Percentiles rank a stretch among this genome's conserved stretches.
These are phyloP conservation scores for Coregonus clupeaformis DNA, from an alignment of 2,113 vertebrate genomes.

Conservation along the genomic window DNA sequence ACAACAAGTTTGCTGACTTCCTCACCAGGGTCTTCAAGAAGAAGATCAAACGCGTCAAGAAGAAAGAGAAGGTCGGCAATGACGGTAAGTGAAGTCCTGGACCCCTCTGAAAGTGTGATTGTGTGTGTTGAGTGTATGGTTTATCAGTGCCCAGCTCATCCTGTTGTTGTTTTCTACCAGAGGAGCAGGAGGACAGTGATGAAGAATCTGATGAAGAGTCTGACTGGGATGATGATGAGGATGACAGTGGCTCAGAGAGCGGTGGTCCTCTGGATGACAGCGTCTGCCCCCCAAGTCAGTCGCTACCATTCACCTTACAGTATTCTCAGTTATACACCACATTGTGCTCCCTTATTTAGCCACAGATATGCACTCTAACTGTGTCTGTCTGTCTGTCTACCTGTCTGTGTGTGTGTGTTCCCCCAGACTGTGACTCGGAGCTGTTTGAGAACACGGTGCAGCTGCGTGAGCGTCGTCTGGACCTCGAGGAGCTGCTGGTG, in stretches of 20 bases:
- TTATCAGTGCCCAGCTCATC: not conserved
- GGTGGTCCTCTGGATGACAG: conserved; percentile 71
- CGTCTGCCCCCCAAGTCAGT: conserved; percentile 81
- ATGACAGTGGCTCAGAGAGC: conserved; percentile 70
- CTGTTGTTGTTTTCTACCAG: conserved; percentile 59
- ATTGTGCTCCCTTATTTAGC: not conserved
- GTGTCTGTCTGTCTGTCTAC: not conserved
- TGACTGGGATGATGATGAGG: conserved; percentile 72
- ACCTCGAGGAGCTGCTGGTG: conserved; percentile 79
- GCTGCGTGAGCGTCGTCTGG: conserved; percentile 78
- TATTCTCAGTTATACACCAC: not conserved
- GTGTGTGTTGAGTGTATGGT: conserved; percentile 6
- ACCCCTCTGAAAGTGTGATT: not conserved
- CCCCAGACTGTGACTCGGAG: conserved; percentile 77
- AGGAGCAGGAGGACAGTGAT: conserved; percentile 75
- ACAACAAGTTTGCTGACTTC: conserved; percentile 82
- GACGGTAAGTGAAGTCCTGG: conserved; percentile 60
- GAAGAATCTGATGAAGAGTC: conserved; percentile 77
- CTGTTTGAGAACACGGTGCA: conserved; percentile 81
- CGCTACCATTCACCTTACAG: not conserved
- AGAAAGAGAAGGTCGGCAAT: conserved; percentile 63
- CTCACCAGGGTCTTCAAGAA: conserved; percentile 85
- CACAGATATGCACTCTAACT: not conserved
- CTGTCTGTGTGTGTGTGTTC: conserved; percentile 9
- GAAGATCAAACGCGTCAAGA: conserved; percentile 75